Percentiles rank a stretch among this genome's conserved stretches.
Evolutionary conservation across 2,797 vertebrate species (phyloP).

Genomic region (Lutjanus campechanus): DNA sequence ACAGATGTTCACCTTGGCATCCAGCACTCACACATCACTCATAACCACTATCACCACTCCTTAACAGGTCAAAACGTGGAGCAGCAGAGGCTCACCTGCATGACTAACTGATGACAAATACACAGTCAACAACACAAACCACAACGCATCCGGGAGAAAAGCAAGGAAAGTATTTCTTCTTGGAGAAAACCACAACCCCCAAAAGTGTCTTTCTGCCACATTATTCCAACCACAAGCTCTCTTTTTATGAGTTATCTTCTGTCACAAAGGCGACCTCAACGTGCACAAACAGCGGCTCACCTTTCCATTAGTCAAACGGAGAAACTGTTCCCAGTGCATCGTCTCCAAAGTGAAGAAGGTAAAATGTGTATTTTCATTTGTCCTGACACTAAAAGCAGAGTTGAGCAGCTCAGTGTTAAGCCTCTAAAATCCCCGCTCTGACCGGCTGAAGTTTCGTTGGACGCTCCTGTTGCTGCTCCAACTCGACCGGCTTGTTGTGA

Average conservation of each 20-base stretch:
- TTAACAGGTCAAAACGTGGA: constrained; percentile 34
- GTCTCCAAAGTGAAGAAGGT: constrained; percentile 3
- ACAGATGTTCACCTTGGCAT: background rate
- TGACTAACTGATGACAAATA: constrained; percentile 69
- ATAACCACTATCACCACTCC: background rate
- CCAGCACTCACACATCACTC: constrained; percentile 4
- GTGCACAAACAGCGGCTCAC: constrained; percentile 69
- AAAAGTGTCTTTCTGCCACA: background rate
- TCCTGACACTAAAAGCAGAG: background rate
- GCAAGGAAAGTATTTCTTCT: too few species aligned
- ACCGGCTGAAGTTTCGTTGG: background rate
- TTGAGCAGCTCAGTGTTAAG: background rate
- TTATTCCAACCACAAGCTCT: background rate
- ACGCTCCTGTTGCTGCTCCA: background rate
- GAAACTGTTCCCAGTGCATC: constrained; percentile 88
- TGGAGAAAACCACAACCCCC: background rate
- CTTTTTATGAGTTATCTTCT: background rate
- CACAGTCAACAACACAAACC: constrained; percentile 40
- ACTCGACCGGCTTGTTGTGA: constrained; percentile 71
- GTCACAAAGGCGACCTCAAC: background rate
- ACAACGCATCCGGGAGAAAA: constrained; percentile 16
- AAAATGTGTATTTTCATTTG: constrained; percentile 48
- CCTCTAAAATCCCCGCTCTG: background rate
- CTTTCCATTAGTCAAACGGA: constrained; percentile 82
- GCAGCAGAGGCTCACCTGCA: constrained; percentile 43